phyloP scores from a whole-genome alignment of 2,113 vertebrate genomes.

The Meles meles region DNA sequence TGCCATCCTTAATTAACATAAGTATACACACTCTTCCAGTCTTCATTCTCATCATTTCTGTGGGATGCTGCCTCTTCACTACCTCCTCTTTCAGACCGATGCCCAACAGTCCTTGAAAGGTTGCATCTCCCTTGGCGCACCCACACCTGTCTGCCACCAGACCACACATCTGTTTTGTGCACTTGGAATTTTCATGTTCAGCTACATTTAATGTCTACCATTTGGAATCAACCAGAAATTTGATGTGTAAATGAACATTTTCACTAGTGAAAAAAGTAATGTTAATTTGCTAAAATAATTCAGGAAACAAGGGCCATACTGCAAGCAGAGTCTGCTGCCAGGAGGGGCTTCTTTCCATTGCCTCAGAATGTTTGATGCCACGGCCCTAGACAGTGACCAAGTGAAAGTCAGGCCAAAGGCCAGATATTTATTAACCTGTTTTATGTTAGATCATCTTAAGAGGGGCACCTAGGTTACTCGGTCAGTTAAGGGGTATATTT shows the following conservation, averaged over 20 bases:
- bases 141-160: background rate
- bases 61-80: background rate
- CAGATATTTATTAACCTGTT: background rate
- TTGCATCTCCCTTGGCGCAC: too few species aligned
- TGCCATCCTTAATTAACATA: background rate
- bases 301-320: background rate
- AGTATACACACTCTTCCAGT: background rate
- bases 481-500: background rate
- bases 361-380: fast-evolving
- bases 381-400: background rate
- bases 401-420: background rate
- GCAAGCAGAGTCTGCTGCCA: background rate
- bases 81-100: background rate
- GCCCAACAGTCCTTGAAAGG: background rate
- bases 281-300: background rate
- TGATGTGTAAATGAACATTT: background rate
- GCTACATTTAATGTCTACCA: background rate
- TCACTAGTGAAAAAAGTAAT: background rate
- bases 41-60: background rate
- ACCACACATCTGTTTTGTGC: fast-evolving
- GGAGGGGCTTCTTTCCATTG: background rate
- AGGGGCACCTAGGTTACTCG: background rate
- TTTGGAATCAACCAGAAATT: background rate
- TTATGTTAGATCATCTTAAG: background rate
- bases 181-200: background rate